Base-by-base conservation (phyloP, 2,113 vertebrate genomes). In the Dolichotis patagonum region DNA sequence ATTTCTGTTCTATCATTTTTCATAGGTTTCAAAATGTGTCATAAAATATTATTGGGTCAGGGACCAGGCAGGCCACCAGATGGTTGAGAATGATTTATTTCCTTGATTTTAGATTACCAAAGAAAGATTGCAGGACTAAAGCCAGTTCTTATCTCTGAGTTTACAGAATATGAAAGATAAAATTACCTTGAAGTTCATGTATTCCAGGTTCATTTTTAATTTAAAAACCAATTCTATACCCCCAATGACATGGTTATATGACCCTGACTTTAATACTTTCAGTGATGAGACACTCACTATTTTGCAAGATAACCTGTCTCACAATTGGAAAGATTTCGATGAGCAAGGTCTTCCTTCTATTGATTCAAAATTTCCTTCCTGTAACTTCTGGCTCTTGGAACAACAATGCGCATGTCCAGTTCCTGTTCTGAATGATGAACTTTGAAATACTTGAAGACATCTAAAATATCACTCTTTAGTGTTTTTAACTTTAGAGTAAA, bases 21-120 rank as follows among this genome's bases (percentile, higher is more conserved):
- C 95, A 98, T 77, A 95, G 52, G 60, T 92, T 97, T 96, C 85
- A 94, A 88, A 97, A 97, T 73, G 62, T 94, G 90, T 90, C 96
- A 96, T 95, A 97, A 97, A 97, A 96, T 88, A 96, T 96, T 97
- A 97, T 56, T 88, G 93, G 96, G 96, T 97, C 96, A 97, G 93
- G 90, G 93, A 94, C 94, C 90, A 95, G n/a, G 75, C 69, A 90
- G 85, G 90, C 90, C 96, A 97, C 96, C 97, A 97, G 95, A 97
- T 94, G 96, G 90, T 83, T 92, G 84, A 95, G 77, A 88, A 96
- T 95, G 96, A 98, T 98, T 98, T 96, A 96, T 95, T 97, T 96
- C 91, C 92, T 96, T 97, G 90, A 97, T 96, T 97, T 96, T 71
- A 95, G 46, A 84, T 46, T 71, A 52, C 60, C 82, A 60, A 91